Evolutionary conservation across 2,797 vertebrate genomes (phyloP).

Genomic region (Cuculus canorus): DNA sequence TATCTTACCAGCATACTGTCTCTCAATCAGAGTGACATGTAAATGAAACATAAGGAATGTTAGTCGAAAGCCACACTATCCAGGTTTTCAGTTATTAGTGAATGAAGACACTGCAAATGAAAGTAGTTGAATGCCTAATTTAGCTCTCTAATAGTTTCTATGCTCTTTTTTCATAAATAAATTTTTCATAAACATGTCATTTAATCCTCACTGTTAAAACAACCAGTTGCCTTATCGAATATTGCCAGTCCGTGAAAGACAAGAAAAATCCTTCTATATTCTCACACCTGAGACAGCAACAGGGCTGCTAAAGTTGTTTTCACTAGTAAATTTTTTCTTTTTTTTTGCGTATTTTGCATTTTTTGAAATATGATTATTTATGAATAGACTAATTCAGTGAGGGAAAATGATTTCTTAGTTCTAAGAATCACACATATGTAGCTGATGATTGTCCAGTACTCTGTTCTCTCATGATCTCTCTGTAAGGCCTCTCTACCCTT

Average conservation of each 20-base stretch:
- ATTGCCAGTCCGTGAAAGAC: neutral
- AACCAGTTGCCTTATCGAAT: accelerated
- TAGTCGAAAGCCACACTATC: neutral
- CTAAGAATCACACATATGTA: neutral
- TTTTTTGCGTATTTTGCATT: neutral
- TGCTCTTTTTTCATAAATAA: neutral
- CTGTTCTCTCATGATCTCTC: neutral
- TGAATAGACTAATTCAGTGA: neutral
- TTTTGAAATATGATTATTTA: neutral
- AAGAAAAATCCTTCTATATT: neutral
- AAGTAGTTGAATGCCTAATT: neutral
- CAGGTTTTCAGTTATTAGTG: neutral
- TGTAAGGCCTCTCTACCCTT: neutral
- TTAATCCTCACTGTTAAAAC: neutral
- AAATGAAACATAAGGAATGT: neutral
- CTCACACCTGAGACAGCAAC: neutral
- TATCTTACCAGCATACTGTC: too few species aligned
- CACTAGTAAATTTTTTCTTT: neutral
- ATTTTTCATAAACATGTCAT: neutral
- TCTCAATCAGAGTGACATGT: neutral
- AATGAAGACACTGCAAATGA: neutral
- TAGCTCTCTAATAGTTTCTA: neutral
- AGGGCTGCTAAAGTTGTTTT: neutral
- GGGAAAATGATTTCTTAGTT: neutral
- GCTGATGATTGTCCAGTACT: neutral